Conservation (phyloP, 2,888 invertebrate genomes). For the Portevinia maculata region DNA sequence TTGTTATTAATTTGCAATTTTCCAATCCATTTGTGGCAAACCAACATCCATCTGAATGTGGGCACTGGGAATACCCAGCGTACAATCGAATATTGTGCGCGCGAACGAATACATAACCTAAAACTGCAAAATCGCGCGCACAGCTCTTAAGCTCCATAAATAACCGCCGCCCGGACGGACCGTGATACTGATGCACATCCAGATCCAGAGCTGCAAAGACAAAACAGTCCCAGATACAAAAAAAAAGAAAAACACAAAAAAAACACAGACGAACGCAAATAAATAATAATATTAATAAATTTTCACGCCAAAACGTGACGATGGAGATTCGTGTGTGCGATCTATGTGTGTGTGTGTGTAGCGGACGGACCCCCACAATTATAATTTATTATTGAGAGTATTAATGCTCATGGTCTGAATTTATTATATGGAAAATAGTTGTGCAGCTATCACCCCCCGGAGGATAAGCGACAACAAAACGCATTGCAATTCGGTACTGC, state of each 20-base stretch:
- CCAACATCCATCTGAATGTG: constrained; percentile 66
- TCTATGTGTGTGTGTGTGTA: constrained; percentile 7
- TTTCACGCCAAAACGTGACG: constrained; percentile 74
- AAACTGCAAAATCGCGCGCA: constrained; percentile 63
- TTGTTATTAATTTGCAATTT: constrained; percentile 74
- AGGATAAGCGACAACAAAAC: constrained; percentile 64
- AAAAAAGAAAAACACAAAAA: constrained; percentile 15
- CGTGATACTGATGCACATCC: constrained; percentile 20
- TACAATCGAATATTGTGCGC: constrained; percentile 45
- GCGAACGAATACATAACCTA: constrained; percentile 66
- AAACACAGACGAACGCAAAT: constrained; percentile 62
- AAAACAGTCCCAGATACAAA: constrained; percentile 57
- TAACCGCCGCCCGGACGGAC: constrained; percentile 25
- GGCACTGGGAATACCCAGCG: background rate
- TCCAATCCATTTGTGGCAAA: constrained; percentile 72
- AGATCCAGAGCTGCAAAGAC: constrained; percentile 58
- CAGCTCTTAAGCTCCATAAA: constrained; percentile 67
- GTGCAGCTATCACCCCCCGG: constrained; percentile 49
- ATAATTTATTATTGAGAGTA: constrained; percentile 72
- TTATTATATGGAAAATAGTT: constrained; percentile 70
- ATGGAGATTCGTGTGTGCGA: constrained; percentile 43
- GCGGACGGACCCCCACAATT: constrained; percentile 61
- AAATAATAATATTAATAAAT: constrained; percentile 74
- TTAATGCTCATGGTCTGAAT: constrained; percentile 73
- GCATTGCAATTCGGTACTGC: constrained; percentile 47